phyloP scores from a whole-genome alignment of 2,113 vertebrate genomes.

The Eulacestoma nigropectus region DNA sequence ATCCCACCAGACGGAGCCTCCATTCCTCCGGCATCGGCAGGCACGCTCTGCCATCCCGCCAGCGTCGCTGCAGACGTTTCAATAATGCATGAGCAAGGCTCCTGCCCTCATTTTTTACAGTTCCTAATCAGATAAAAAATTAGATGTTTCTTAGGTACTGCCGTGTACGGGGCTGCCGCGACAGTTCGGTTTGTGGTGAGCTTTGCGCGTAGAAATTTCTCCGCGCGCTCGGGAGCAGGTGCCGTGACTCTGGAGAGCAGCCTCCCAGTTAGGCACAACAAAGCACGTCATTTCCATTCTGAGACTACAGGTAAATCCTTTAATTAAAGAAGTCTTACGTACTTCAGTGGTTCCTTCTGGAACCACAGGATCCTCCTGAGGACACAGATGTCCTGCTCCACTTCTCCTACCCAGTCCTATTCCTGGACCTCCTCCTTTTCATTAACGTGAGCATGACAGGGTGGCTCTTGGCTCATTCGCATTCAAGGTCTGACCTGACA shows the following conservation, averaged over 20 bases:
- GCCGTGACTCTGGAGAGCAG: neutral
- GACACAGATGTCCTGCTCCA: slow-evolving; percentile 35
- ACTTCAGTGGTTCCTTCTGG: slow-evolving; percentile 29
- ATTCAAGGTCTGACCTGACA: slow-evolving; percentile 1
- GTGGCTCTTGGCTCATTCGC: neutral
- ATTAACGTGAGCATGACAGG: neutral
- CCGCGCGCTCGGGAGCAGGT: neutral
- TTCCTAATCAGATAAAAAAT: slow-evolving; percentile 6
- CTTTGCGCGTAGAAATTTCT: neutral
- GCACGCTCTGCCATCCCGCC: neutral
- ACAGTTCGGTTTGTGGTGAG: neutral
- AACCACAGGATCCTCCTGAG: slow-evolving; percentile 30
- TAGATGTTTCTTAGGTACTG: neutral
- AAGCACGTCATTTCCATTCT: neutral
- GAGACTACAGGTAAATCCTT: slow-evolving; percentile 30
- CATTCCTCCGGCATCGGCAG: fast-evolving
- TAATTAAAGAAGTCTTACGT: slow-evolving; percentile 36
- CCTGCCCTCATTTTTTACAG: neutral
- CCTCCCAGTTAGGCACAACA: neutral
- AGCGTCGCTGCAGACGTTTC: neutral
- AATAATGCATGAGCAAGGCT: neutral
- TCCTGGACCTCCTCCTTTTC: neutral
- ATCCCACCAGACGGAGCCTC: fast-evolving
- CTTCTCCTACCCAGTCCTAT: neutral
- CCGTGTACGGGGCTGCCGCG: neutral